Evolutionary conservation across 1,140 invertebrate species (phyloP).

Genomic region (Tenebrio molitor): DNA sequence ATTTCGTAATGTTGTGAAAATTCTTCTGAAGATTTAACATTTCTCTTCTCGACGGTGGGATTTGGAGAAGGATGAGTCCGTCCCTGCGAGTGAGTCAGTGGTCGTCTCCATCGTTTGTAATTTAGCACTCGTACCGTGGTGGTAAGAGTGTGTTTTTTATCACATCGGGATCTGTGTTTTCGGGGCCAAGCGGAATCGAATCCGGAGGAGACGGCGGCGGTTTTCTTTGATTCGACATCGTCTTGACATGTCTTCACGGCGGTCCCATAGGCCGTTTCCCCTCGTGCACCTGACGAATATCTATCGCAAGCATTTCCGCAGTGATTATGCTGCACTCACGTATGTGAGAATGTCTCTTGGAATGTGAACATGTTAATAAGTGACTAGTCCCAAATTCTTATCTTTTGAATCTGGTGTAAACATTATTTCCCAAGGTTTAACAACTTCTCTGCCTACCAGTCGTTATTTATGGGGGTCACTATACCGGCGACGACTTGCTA

Average conservation of each 20-base stretch:
- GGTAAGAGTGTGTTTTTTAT: slow-evolving; percentile 21
- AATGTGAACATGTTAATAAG: slow-evolving; percentile 58
- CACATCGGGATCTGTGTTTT: slow-evolving; percentile 10
- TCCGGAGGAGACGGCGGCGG: slow-evolving; percentile 26
- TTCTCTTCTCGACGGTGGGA: too few relatives aligned
- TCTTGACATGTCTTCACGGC: slow-evolving; percentile 43
- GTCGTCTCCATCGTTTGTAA: not conserved
- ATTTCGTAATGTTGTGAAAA: too few relatives aligned
- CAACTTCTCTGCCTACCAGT: slow-evolving; percentile 49
- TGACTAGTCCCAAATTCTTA: slow-evolving; percentile 58
- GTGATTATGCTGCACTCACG: slow-evolving; percentile 51
- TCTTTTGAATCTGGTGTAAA: slow-evolving; percentile 57
- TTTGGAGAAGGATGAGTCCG: not conserved
- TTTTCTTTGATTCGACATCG: slow-evolving; percentile 22
- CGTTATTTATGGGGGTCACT: slow-evolving; percentile 57
- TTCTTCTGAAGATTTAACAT: too few relatives aligned
- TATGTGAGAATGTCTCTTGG: slow-evolving; percentile 43
- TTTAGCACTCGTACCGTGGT: slow-evolving; percentile 3
- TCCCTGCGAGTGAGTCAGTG: slow-evolving; percentile 9
- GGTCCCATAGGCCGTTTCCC: slow-evolving; percentile 16
- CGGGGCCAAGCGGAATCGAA: slow-evolving; percentile 20
- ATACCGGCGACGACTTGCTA: slow-evolving; percentile 25
- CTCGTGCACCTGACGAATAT: slow-evolving; percentile 47
- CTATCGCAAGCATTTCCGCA: slow-evolving; percentile 50
- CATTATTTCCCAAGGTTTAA: slow-evolving; percentile 56